Evolutionary conservation across 1,140 invertebrate genomes (phyloP).

Genomic region (Ips typographus): DNA sequence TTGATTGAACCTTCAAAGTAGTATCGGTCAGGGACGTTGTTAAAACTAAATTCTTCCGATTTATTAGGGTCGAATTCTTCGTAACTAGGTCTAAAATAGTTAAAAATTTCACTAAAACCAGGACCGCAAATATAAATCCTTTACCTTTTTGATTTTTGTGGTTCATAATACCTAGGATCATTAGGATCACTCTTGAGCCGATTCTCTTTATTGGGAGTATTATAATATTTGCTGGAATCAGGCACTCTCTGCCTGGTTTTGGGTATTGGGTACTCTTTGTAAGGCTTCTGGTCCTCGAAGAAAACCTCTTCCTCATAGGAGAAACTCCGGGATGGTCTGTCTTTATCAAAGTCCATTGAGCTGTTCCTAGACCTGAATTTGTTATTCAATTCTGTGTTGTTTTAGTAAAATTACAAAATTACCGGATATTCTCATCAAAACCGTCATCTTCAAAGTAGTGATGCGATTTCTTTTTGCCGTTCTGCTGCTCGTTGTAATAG

Average conservation of each 20-base stretch:
- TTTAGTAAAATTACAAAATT: not conserved
- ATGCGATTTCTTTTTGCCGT: conserved; percentile 33
- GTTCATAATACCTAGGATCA: conserved; percentile 38
- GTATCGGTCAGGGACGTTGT: conserved; percentile 12
- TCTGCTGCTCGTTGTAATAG: conserved; percentile 26
- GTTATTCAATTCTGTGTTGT: no score
- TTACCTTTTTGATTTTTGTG: conserved; percentile 14
- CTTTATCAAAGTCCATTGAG: conserved; percentile 32
- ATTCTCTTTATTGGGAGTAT: not conserved
- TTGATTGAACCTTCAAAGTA: conserved; percentile 25
- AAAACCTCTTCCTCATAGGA: conserved; percentile 41
- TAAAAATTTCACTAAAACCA: no score
- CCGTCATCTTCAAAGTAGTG: conserved; percentile 46
- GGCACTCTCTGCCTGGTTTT: conserved; percentile 40
- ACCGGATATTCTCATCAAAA: conserved; percentile 46
- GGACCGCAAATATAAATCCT: not conserved
- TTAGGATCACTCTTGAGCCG: conserved; percentile 26
- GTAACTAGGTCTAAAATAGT: conserved; percentile 1
- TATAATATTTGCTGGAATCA: conserved; percentile 25
- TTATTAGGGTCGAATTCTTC: not conserved
- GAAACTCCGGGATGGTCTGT: conserved; percentile 26
- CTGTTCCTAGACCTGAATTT: conserved; percentile 33
- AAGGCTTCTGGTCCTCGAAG: conserved; percentile 26
- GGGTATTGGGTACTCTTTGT: conserved; percentile 40
- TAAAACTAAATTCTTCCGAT: conserved; percentile 19